A percentile compares a stretch with the other conserved stretches of the same genome.
Evolutionary conservation across 2,888 invertebrate species (phyloP).

Genomic region (Phortica magna): DNA sequence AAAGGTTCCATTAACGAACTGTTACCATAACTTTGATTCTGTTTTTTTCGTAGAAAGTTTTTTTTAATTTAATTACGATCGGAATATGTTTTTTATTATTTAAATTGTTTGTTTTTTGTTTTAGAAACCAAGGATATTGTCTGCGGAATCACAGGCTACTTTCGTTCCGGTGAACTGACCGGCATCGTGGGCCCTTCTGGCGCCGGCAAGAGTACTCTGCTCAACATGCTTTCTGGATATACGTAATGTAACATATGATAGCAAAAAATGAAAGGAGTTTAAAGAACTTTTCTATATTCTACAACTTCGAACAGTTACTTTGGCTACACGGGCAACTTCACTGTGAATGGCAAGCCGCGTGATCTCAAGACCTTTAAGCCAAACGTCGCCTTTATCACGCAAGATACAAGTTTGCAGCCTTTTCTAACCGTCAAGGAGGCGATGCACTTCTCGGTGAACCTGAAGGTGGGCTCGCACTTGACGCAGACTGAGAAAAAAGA

Average conservation of each 20-base stretch:
- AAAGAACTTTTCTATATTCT: neutral
- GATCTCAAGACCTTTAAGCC: constrained; percentile 85
- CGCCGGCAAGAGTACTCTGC: constrained; percentile 91
- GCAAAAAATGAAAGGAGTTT: neutral
- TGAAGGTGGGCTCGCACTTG: constrained; percentile 87
- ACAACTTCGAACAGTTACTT: constrained; percentile 59
- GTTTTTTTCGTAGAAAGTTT: too few relatives aligned
- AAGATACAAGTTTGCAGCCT: constrained; percentile 89
- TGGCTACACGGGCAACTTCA: constrained; percentile 83
- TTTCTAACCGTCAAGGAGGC: constrained; percentile 91
- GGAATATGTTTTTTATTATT: too few relatives aligned
- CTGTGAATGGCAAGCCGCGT: constrained; percentile 85
- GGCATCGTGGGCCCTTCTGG: constrained; percentile 95
- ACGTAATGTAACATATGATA: constrained; percentile 81
- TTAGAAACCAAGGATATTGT: constrained; percentile 82
- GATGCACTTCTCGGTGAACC: constrained; percentile 90
- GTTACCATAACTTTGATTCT: too few relatives aligned
- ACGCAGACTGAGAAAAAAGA: constrained; percentile 82
- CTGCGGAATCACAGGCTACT: constrained; percentile 82
- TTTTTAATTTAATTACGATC: too few relatives aligned
- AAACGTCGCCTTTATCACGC: constrained; percentile 93
- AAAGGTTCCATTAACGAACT: too few relatives aligned
- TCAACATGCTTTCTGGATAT: constrained; percentile 94
- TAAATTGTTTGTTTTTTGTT: constrained; percentile 56
- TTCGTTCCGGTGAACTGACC: constrained; percentile 86